Percentiles rank a stretch among this genome's conserved stretches.
These are phyloP conservation scores for Oriolus oriolus DNA, from an alignment of 2,113 vertebrate species.

Conservation along the genomic window DNA sequence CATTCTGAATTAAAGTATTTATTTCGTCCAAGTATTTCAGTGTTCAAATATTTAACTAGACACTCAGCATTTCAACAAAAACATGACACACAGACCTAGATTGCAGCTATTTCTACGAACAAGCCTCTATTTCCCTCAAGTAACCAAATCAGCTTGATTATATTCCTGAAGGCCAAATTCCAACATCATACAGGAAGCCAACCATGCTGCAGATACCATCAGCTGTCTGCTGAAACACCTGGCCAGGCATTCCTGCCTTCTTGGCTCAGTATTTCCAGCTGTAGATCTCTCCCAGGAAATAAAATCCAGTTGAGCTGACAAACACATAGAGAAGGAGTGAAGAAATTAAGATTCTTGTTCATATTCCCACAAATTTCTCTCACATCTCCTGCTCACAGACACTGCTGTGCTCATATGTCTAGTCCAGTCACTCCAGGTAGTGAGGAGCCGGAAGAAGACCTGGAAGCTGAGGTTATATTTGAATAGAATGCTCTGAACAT, in stretches of 20 bases:
- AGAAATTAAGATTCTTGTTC: not conserved
- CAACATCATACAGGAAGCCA: not conserved
- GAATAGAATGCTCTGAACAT: not conserved
- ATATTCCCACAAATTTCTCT: not conserved
- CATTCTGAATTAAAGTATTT: not conserved
- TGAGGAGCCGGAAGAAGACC: slow-evolving; percentile 73
- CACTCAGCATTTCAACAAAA: not conserved
- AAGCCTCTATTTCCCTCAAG: not conserved
- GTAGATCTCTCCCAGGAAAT: not conserved
- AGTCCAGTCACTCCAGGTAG: slow-evolving; percentile 43
- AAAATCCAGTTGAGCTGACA: not conserved
- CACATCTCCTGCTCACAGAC: not conserved
- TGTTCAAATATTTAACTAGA: not conserved
- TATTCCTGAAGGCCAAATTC: not conserved
- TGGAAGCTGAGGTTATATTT: slow-evolving; percentile 60
- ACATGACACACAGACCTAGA: not conserved
- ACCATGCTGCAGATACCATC: not conserved
- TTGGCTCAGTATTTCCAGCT: not conserved
- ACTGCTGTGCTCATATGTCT: not conserved
- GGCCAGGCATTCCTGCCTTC: not conserved
- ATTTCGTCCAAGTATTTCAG: not conserved
- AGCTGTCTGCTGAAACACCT: not conserved
- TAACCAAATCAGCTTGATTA: not conserved
- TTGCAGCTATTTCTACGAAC: not conserved
- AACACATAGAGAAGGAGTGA: not conserved